Conservation (phyloP, 1,140 invertebrate genomes). For the Yoshiicerus persimilis region DNA sequence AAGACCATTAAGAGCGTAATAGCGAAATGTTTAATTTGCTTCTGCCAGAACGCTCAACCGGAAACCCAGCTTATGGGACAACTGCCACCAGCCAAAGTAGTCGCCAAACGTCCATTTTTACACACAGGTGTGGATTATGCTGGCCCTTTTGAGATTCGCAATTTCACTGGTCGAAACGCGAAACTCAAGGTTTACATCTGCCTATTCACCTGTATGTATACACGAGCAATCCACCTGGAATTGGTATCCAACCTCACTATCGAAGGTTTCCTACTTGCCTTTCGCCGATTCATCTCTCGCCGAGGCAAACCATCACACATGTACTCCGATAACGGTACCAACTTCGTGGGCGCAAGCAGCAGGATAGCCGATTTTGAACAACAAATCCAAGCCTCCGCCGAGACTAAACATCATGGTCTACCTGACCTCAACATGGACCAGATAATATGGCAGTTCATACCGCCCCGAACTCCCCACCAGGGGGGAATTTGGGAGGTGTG, state of each 20-base stretch:
- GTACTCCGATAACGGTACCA: slow-evolving; percentile 48
- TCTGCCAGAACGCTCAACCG: not conserved
- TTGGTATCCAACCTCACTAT: slow-evolving; percentile 39
- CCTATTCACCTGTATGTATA: slow-evolving; percentile 45
- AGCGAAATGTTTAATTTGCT: not conserved
- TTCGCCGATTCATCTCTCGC: slow-evolving; percentile 48
- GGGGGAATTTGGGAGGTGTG: not conserved
- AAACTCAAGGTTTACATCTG: not conserved
- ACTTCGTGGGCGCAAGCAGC: slow-evolving; percentile 42
- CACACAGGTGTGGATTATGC: slow-evolving; percentile 7
- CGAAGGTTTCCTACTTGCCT: slow-evolving; percentile 45
- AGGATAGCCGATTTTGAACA: not conserved
- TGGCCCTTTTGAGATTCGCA: not conserved
- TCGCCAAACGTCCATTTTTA: not conserved
- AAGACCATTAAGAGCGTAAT: not conserved
- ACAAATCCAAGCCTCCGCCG: not conserved
- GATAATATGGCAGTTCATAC: slow-evolving; percentile 23
- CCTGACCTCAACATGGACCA: not conserved
- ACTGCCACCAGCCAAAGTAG: not conserved
- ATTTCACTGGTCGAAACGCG: not conserved
- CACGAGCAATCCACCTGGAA: slow-evolving; percentile 51
- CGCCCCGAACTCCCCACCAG: not conserved
- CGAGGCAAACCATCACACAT: slow-evolving; percentile 41
- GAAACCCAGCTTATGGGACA: not conserved
- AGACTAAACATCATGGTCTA: not conserved